Base-by-base conservation (phyloP, 2,797 vertebrate species). In the Mormyrops attenuatus region DNA sequence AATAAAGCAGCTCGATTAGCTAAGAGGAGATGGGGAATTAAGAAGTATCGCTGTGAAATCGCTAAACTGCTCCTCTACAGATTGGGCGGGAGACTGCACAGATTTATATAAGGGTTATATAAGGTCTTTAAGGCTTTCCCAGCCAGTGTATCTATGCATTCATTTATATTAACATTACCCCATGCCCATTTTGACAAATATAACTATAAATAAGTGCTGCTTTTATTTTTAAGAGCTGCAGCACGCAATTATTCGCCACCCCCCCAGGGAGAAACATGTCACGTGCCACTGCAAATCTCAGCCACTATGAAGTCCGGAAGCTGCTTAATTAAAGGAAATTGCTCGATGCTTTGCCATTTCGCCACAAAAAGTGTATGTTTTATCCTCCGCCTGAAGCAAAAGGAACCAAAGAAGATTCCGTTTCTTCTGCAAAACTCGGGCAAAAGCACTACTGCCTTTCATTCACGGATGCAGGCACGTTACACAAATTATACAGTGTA, bases 281-380 rank as follows among this genome's bases (percentile, higher is more conserved):
- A 52, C 41, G 47, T 44, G 22, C 44, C 7, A 3, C 44, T 52
- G 22, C 30, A 85, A 49, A 52, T 50, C 82, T 85, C 82, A 50
- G 47, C 41, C 47, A 50, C 20, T 52, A 15, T 52, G 47, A 30
- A 50, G 47, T 52, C n/a, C 47, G 82, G 44, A 85, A 85, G 44
- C n/a, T n/a, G 47, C 82, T 85, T 85, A 85, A 85, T 85, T 85
- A 85, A 85, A 49, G 82, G 66, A 49, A 49, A 85, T 52, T 52
- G 82, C 22, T 85, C 49, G n/a, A 50, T 26, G n/a, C 44, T 85
- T 49, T 30, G 41, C 41, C n/a, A 2, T 52, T 52, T 85, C 47
- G 2, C 44, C 47, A 52, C 30, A 26, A 85, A 84, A 85, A 85
- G 44, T 85, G 44, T 52, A 22, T 49, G n/a, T 22, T 85, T 49